Base-by-base conservation (phyloP, 2,113 vertebrate species). In the Coreoperca whiteheadi region DNA sequence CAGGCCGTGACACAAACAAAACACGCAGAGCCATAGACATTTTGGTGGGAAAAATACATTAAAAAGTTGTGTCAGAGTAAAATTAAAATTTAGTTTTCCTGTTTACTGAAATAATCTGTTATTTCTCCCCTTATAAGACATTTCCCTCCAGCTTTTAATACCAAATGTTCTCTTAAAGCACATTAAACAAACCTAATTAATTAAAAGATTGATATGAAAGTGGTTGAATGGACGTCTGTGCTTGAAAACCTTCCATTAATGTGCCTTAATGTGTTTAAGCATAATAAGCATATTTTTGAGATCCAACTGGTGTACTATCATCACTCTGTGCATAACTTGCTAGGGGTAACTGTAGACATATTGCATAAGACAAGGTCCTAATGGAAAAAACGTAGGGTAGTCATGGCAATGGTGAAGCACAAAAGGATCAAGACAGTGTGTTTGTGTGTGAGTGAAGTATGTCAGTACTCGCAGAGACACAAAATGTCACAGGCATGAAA, bases 371-470 rank as follows among this genome's bases (percentile, higher is more conserved):
- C 56, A 64, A 34, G 60, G 32, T 37, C 25, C 50, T 67, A 46
- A 68, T 41, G 46, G 74, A 41, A 4, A 76, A 56, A 56, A 69
- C 1, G 0, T 61, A 43, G 46, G 0, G 37, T 81, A 48, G 78
- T 34, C 74, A 78, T 79, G 64, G 53, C 25, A 73, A 74, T 34
- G 21, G 50, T 32, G 37, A 72, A 76, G 59, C 48, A 23, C 39
- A 28, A 74, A 69, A 43, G 23, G 76, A 46, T 83, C 16, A 34
- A 65, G 61, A 54, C 41, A 15, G 37, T 37, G n/a, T 57, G 65
- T 68, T 20, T 79, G 15, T 63, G 41, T 39, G 41, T 43, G 63
- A 68, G 64, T 54, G 64, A 68, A 4, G 15, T 11, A 6, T 65
- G 65, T 71, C 76, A 71, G 43, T 10, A 37, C 12, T 53, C 43